Conservation (phyloP, 2,888 invertebrate genomes). For the Petrophora chlorosata region DNA sequence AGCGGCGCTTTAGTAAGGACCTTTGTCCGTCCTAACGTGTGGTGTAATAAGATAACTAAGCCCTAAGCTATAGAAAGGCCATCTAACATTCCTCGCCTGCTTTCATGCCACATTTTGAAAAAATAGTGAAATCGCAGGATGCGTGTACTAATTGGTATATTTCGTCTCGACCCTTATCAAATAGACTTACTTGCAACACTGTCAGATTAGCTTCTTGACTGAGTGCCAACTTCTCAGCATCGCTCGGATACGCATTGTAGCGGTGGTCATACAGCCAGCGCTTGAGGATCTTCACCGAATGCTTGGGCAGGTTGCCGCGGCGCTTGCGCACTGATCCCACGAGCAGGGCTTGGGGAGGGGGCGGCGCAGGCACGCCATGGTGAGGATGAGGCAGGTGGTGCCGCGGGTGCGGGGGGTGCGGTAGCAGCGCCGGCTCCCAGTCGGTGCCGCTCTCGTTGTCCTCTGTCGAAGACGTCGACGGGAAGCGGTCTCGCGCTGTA, state of each 20-base stretch:
- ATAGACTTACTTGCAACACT: slow-evolving; percentile 88
- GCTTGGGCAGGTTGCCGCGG: slow-evolving; percentile 95
- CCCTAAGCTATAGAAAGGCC: too few relatives aligned
- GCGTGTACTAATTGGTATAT: too few relatives aligned
- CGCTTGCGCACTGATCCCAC: slow-evolving; percentile 88
- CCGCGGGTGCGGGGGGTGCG: slow-evolving; percentile 39
- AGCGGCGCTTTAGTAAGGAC: too few relatives aligned
- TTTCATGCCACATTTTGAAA: too few relatives aligned
- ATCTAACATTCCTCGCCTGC: too few relatives aligned
- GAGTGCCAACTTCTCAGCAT: slow-evolving; percentile 93
- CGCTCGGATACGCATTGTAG: slow-evolving; percentile 97
- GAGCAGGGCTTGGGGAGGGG: slow-evolving; percentile 47
- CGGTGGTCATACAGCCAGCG: slow-evolving; percentile 97
- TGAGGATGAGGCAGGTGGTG: slow-evolving; percentile 27
- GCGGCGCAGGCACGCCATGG: too few relatives aligned
- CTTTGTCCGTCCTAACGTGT: too few relatives aligned
- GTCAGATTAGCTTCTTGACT: slow-evolving; percentile 94
- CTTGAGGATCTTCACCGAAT: slow-evolving; percentile 95
- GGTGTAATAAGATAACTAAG: too few relatives aligned
- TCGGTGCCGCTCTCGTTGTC: slow-evolving; percentile 86
- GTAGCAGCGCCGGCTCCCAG: slow-evolving; percentile 58
- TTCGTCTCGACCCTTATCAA: too few relatives aligned
- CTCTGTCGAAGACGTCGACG: slow-evolving; percentile 87
- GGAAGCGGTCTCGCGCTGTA: slow-evolving; percentile 86
- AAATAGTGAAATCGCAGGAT: too few relatives aligned